A percentile compares a stretch with the other conserved stretches of the same genome.
These are phyloP conservation scores for Drepanosiphum platanoidis DNA, from an alignment of 2,888 invertebrate genomes.

Conservation along the genomic window DNA sequence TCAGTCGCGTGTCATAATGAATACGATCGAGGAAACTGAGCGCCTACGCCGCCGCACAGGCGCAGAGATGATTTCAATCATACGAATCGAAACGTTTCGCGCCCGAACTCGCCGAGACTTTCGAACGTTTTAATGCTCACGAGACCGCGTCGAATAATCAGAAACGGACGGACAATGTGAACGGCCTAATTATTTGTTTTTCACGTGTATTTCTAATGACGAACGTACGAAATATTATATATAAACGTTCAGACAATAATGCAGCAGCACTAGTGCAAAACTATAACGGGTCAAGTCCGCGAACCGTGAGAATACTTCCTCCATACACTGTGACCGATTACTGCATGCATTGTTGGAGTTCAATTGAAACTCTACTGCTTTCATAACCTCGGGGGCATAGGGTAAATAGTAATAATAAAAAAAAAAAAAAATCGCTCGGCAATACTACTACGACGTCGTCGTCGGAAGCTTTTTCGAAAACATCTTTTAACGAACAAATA, in stretches of 20 bases:
- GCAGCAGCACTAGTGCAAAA: neutral
- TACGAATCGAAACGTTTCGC: too few species aligned
- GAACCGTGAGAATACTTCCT: neutral
- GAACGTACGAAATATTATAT: neutral
- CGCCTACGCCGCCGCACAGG: too few species aligned
- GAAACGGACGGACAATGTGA: neutral
- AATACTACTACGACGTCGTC: too few species aligned
- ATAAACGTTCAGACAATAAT: neutral
- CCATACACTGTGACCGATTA: slow-evolving; percentile 39
- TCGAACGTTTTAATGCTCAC: too few species aligned
- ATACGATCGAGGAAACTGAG: too few species aligned
- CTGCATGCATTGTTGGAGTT: slow-evolving; percentile 50
- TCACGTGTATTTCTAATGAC: neutral
- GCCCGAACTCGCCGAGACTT: too few species aligned
- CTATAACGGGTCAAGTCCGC: slow-evolving; percentile 12
- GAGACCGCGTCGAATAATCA: too few species aligned
- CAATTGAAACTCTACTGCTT: slow-evolving; percentile 43
- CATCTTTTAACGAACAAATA: neutral
- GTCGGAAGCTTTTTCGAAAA: slow-evolving; percentile 27
- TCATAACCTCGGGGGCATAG: slow-evolving; percentile 15
- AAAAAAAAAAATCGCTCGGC: slow-evolving; percentile 31
- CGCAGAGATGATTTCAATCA: too few species aligned
- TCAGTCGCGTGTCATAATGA: too few species aligned
- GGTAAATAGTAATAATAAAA: slow-evolving; percentile 18
- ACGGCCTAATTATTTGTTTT: neutral